Base-by-base conservation (phyloP, 2,888 invertebrate genomes). In the Drosophila mimetica region DNA sequence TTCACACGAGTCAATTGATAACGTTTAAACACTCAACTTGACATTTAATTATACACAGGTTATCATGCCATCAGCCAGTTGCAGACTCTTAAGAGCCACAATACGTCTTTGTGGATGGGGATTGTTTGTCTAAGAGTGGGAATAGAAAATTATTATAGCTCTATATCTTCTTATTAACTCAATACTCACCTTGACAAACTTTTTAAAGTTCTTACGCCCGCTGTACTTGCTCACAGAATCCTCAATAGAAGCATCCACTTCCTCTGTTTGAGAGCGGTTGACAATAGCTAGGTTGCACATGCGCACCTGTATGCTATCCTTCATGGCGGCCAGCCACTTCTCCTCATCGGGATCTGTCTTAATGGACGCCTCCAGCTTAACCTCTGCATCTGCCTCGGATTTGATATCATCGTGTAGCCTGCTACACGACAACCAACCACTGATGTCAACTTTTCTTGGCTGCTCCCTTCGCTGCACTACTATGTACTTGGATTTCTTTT, bases 351-450 rank as follows among this genome's bases (percentile, higher is more conserved):
- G 14, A 46, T 79, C 70, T 42, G 57, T 37, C 55, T 85, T 74
- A 25, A 78, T 47, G 13, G 57, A 39, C 13, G 57, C 14, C 7
- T 55, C 65, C 34, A 50, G 22, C 50, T 58, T 48, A 32, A 25
- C 22, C 36, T 71, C 55, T 7, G 25, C 16, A 53, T 67, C 53
- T 6, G 51, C 8, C 20, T 75, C 63, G 0, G 58, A 14, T 74
- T 88, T 87, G 36, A 81, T 73, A 46, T 84, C 76, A 13, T 72
- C 76, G 16, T 83, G 73, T 52, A 76, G 74, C 65, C 81, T 69
- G 60, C 86, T 82, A 59, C 86, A 79, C 6, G 89, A 89, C n/a
- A 91, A 67, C 91, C 91, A 91, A 14, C 85, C 86, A 13, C 76
- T 77, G 1, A 81, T 61, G 13, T 81, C 70, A 28, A 89, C 58